Evolutionary conservation across 1,140 invertebrate species (phyloP).

Genomic region (Argopecten irradians): DNA sequence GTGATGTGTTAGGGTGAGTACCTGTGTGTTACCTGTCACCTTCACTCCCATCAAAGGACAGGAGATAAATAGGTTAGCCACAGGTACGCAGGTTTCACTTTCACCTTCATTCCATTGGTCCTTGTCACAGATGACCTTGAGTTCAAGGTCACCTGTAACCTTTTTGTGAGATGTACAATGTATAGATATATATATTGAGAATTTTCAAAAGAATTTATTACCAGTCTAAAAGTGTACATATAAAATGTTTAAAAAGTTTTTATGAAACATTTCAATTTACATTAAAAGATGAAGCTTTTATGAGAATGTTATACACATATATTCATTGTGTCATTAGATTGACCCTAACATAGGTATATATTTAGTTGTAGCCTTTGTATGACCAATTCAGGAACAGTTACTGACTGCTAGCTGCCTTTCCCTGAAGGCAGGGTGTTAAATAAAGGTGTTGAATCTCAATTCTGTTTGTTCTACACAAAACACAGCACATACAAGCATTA

Average conservation of each 20-base stretch:
- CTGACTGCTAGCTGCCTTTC: neutral
- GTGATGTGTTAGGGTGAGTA: neutral
- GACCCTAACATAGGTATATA: neutral
- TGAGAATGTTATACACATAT: neutral
- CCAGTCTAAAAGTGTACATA: neutral
- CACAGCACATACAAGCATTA: neutral
- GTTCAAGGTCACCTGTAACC: neutral
- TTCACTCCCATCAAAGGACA: neutral
- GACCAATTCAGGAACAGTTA: neutral
- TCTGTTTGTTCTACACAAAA: neutral
- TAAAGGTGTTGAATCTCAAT: neutral
- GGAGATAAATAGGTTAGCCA: neutral
- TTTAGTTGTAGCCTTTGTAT: neutral
- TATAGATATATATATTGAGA: no score
- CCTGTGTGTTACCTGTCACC: neutral
- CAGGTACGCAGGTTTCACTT: neutral
- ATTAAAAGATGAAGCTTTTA: neutral
- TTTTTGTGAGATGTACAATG: neutral
- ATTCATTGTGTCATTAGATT: neutral
- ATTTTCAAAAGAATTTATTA: neutral
- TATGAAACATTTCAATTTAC: neutral
- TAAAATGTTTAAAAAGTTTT: neutral
- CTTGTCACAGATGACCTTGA: neutral
- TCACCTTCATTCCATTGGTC: conserved; percentile 4
- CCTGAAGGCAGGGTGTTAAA: neutral